These are phyloP conservation scores for Melinopterus prodromus DNA, from an alignment of 2,888 invertebrate species.

Conservation along the genomic window DNA sequence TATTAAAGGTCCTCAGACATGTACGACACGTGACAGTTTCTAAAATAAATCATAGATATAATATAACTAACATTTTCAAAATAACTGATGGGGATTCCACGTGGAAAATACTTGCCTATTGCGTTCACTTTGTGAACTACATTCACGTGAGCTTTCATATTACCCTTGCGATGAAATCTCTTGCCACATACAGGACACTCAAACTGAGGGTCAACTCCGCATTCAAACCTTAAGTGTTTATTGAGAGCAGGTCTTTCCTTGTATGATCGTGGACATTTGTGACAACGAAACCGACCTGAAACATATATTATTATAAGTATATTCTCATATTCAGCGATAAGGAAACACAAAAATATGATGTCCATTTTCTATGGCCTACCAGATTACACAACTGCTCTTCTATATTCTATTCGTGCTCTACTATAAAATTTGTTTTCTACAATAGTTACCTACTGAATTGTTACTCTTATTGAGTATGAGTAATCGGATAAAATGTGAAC, in stretches of 20 bases:
- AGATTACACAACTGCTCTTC: too few relatives aligned
- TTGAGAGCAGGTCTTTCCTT: constrained; percentile 34
- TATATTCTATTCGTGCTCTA: too few relatives aligned
- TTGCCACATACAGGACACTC: neutral
- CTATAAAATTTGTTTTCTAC: too few relatives aligned
- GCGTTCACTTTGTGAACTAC: neutral
- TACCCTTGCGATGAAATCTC: neutral
- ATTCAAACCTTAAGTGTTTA: constrained; percentile 35
- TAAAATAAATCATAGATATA: neutral
- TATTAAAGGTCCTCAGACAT: neutral
- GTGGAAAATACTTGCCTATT: neutral
- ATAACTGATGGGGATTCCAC: neutral
- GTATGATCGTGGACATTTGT: constrained; percentile 25
- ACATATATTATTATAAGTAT: neutral
- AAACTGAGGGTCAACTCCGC: constrained; percentile 8
- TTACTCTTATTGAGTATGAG: too few relatives aligned
- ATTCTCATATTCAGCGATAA: too few relatives aligned
- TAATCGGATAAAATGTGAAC: too few relatives aligned
- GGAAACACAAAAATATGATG: too few relatives aligned
- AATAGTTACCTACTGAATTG: too few relatives aligned
- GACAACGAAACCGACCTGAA: neutral
- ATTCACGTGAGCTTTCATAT: neutral
- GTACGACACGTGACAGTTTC: neutral
- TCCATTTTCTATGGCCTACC: too few relatives aligned
- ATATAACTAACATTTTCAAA: neutral